Conservation (phyloP, 2,113 vertebrate species). For the Hyla sarda region DNA sequence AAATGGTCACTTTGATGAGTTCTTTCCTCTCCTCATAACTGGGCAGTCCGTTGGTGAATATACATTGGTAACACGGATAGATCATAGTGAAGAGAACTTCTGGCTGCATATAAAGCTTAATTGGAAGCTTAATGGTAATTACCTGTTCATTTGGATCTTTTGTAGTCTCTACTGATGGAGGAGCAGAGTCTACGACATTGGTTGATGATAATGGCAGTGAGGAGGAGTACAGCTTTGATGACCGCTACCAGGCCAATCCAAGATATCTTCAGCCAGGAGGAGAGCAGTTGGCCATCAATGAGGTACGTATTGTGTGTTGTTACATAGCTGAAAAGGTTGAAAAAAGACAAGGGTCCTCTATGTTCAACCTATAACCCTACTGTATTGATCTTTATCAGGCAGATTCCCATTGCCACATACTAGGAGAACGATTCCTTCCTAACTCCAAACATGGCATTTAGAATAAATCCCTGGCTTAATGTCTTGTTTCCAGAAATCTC, state of each 20-base stretch:
- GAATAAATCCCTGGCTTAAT: too few species aligned
- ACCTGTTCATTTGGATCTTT: constrained; percentile 7
- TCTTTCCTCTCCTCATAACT: too few species aligned
- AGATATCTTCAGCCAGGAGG: constrained; percentile 89
- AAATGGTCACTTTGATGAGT: background rate
- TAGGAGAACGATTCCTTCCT: too few species aligned
- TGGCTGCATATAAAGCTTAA: background rate
- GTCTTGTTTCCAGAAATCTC: too few species aligned
- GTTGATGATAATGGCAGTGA: constrained; percentile 93
- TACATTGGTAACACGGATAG: too few species aligned
- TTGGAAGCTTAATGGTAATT: background rate
- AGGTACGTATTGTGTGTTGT: constrained; percentile 76
- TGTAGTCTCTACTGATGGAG: constrained; percentile 80
- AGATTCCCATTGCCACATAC: too few species aligned
- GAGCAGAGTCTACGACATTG: constrained; percentile 76
- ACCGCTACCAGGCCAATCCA: constrained; percentile 84
- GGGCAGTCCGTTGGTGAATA: background rate
- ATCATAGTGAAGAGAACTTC: background rate
- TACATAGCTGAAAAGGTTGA: background rate
- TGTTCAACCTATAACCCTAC: too few species aligned
- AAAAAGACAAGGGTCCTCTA: too few species aligned
- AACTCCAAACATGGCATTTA: too few species aligned
- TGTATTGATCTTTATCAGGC: too few species aligned
- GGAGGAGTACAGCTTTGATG: constrained; percentile 92
- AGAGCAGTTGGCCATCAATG: constrained; percentile 90